Percentiles rank a stretch among this genome's conserved stretches.
These are phyloP conservation scores for Meloidogyne floridensis DNA, from an alignment of 1,140 invertebrate genomes.

Conservation along the genomic window DNA sequence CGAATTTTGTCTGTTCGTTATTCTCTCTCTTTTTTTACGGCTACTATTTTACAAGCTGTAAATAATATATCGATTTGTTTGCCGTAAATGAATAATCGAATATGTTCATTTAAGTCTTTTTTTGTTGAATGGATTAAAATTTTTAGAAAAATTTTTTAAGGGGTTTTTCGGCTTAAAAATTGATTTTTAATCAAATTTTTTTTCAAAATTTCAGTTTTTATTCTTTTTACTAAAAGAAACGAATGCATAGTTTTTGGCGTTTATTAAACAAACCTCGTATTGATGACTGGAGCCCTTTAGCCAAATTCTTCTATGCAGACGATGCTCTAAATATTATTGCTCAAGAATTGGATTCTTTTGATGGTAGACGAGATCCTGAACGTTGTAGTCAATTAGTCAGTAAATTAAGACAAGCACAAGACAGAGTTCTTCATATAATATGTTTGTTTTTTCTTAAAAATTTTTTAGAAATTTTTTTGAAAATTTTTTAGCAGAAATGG, in stretches of 20 bases:
- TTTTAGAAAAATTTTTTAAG: background rate
- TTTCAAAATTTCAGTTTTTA: constrained; percentile 19
- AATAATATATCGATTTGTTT: no score
- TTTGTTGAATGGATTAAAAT: background rate
- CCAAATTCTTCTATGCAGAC: constrained; percentile 77
- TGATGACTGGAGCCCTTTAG: constrained; percentile 41
- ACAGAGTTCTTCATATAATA: constrained; percentile 65
- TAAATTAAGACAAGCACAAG: constrained; percentile 78
- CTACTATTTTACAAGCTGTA: no score
- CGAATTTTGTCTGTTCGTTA: no score
- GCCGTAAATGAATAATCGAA: background rate
- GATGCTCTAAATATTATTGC: constrained; percentile 79
- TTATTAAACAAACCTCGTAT: constrained; percentile 63
- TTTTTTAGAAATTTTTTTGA: background rate
- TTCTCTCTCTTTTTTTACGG: no score
- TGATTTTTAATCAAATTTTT: background rate
- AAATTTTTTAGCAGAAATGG: constrained; percentile 81
- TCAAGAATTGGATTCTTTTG: constrained; percentile 90
- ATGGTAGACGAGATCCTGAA: constrained; percentile 94
- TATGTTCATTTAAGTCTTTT: background rate
- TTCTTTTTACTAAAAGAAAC: background rate
- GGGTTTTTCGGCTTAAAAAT: no score
- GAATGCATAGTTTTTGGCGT: constrained; percentile 63
- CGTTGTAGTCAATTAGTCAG: constrained; percentile 89
- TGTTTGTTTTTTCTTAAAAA: constrained; percentile 29